Percentiles rank a stretch among this genome's conserved stretches.
phyloP scores from a whole-genome alignment of 2,888 invertebrate species.

The Piscicola geometra region DNA sequence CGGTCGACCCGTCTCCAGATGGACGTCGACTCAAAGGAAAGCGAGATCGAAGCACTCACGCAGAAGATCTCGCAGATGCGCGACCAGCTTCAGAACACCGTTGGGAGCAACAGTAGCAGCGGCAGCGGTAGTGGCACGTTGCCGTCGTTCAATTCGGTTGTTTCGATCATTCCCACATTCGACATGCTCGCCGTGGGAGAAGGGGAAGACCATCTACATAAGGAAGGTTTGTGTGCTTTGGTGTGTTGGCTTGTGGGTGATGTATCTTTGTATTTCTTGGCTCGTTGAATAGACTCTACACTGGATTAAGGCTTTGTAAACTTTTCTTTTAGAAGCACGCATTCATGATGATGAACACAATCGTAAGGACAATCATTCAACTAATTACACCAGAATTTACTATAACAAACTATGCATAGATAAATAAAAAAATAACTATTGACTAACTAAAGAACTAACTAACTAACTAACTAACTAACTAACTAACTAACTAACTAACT shows the following conservation, averaged over 20 bases:
- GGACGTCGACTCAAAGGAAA: slow-evolving; percentile 94
- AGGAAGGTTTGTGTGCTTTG: background rate
- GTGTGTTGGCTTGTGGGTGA: background rate
- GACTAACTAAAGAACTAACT: too few relatives aligned
- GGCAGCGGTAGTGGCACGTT: slow-evolving; percentile 21
- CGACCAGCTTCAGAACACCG: background rate
- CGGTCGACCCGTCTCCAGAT: slow-evolving; percentile 72
- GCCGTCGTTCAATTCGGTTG: background rate
- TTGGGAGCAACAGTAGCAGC: slow-evolving; percentile 69
- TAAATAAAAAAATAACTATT: too few relatives aligned
- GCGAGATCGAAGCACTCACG: slow-evolving; percentile 81
- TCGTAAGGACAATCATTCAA: too few relatives aligned
- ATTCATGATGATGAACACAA: too few relatives aligned
- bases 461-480: too few relatives aligned
- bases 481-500: too few relatives aligned
- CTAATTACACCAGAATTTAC: too few relatives aligned
- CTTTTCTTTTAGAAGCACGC: too few relatives aligned
- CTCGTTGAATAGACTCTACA: too few relatives aligned
- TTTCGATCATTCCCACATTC: background rate
- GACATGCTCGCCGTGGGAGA: background rate
- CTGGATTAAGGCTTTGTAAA: too few relatives aligned
- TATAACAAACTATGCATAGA: too few relatives aligned
- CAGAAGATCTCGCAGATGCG: slow-evolving; percentile 74
- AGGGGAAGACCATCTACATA: background rate
- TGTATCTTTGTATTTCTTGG: background rate